phyloP scores from a whole-genome alignment of 2,113 vertebrate genomes.

The Melanerpes aurifrons region DNA sequence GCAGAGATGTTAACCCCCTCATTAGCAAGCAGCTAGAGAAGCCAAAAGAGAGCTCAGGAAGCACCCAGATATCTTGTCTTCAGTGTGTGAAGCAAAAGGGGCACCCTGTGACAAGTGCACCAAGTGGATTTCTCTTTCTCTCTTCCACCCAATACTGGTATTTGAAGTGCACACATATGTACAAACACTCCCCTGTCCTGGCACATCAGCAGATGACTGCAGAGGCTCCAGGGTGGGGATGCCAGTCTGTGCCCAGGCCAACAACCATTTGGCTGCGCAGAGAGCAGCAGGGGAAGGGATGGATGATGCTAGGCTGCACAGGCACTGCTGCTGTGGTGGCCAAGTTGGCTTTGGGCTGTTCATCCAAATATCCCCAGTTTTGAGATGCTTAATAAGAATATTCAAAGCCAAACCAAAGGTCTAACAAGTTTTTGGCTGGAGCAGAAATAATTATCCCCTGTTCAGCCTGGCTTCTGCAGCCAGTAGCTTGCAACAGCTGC shows the following conservation, averaged over 20 bases:
- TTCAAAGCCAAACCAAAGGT: slow-evolving; percentile 1
- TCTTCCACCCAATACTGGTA: neutral
- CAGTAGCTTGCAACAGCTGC: slow-evolving; percentile 10
- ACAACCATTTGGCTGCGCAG: neutral
- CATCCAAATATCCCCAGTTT: neutral
- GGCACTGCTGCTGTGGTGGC: neutral
- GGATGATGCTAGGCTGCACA: neutral
- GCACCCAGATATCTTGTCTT: neutral
- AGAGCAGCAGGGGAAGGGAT: neutral
- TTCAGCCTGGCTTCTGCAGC: neutral
- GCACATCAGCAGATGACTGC: neutral
- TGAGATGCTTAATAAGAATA: neutral
- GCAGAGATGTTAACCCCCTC: neutral
- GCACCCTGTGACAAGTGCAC: neutral
- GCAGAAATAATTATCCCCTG: neutral
- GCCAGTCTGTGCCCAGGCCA: fast-evolving
- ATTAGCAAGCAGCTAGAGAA: neutral
- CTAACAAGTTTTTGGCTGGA: neutral
- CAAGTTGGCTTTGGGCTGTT: neutral
- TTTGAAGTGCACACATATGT: fast-evolving
- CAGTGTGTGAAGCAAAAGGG: neutral
- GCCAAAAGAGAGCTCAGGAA: neutral
- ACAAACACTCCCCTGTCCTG: neutral
- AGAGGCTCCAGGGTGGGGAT: neutral
- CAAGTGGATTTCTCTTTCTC: neutral